Evolutionary conservation across 2,113 vertebrate species (phyloP), one percentile per base, ranked within the genome.

Genomic region (Lagopus muta): DNA sequence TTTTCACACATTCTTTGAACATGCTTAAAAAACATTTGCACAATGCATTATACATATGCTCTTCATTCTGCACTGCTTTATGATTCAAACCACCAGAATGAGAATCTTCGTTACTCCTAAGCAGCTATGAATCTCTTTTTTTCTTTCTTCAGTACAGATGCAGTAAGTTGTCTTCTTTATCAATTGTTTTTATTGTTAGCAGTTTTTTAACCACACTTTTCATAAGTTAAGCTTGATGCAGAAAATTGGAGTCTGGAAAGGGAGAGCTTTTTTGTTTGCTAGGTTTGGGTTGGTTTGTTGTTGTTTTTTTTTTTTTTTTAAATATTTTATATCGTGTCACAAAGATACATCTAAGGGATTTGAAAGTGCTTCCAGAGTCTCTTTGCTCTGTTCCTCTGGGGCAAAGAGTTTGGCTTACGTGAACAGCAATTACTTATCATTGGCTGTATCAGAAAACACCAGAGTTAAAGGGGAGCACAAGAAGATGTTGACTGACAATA

Each of bases 271-370:
- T 64, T 64, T 25, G 16, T 28, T 28, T 64, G 16, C 25, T 62
- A 27, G 36, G n/a, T n/a, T 24, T 30, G 3, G 4, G 0, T 8
- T 57, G 6, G n/a, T n/a, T 6, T 1, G 9, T 72, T 47, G 27
- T 54, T 34, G 71, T 15, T 50, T 50, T 24, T 11, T 50, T 48
- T 48, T 48, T 22, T 3, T 10, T 40, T 40, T 40, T 40, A 13
- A 13, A 25, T 48, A 24, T 50, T 25, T 50, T 50, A 50, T 25
- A 3, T 2, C 10, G 61, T 88, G 11, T 4, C 3, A 3, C 17
- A 13, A 45, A 74, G 28, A 64, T n/a, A 78, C 27, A 55, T 60
- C 19, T 89, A 9, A 8, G 45, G 27, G 24, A 21, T 80, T 67
- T 86, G 19, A 36, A 82, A 58, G 28, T 38, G 2, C 20, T 70